Conservation (phyloP, 37 sponge, comb jelly and placozoan genomes). For the Corticium candelabrum region DNA sequence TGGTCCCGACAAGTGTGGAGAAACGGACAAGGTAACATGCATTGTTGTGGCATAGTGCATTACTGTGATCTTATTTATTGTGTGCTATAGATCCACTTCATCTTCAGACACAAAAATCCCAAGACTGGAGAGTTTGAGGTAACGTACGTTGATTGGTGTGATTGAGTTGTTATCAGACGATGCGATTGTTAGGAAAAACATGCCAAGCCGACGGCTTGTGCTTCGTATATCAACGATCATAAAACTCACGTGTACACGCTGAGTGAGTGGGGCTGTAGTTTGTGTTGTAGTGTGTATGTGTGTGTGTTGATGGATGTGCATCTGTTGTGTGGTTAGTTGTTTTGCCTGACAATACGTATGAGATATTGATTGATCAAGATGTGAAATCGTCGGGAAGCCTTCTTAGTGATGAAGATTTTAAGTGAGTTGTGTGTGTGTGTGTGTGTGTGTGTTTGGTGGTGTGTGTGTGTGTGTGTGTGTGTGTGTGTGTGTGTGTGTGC, state of each 20-base stretch:
- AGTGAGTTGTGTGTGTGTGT: not conserved
- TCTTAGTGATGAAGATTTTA: conserved; percentile 15
- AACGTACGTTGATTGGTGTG: too few species aligned
- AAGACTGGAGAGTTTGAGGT: conserved; percentile 79
- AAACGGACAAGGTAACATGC: conserved; percentile 57
- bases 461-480: conserved; percentile 5
- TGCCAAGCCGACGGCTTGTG: conserved; percentile 49
- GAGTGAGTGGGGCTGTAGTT: too few species aligned
- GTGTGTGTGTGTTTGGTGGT: too few species aligned
- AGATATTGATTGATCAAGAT: not conserved
- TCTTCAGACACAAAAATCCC: conserved; percentile 86
- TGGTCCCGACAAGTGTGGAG: conserved; percentile 97
- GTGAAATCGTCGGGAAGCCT: not conserved
- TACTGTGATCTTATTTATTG: not conserved
- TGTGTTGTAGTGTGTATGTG: conserved; percentile 13
- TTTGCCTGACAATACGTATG: not conserved
- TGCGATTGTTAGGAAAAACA: conserved; percentile 69
- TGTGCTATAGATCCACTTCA: conserved; percentile 71
- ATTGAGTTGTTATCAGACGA: not conserved
- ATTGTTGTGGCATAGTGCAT: not conserved
- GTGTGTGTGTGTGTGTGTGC: conserved; percentile 2
- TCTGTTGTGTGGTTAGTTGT: not conserved
- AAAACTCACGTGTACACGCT: conserved; percentile 83
- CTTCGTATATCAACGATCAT: conserved; percentile 63
- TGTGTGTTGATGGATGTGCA: not conserved